These are phyloP conservation scores for Phalacrocorax pelagicus DNA, from an alignment of 2,113 vertebrate genomes.

Conservation along the genomic window DNA sequence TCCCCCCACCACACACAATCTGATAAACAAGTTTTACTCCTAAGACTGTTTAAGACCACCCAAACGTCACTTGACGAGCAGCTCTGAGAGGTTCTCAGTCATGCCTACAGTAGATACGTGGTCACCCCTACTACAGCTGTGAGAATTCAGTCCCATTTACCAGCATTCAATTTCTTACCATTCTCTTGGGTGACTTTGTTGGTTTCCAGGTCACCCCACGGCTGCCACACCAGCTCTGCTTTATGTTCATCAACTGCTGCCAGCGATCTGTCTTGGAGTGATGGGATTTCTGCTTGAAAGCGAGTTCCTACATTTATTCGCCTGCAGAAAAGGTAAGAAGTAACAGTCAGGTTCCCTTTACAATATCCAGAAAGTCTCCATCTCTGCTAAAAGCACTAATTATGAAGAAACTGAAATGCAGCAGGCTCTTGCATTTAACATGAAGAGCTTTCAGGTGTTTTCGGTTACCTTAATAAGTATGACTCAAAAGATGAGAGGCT, in stretches of 20 bases:
- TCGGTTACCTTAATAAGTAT: neutral
- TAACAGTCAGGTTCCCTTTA: neutral
- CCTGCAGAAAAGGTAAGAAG: conserved; percentile 66
- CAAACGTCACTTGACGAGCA: neutral
- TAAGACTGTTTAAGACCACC: neutral
- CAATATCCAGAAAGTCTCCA: neutral
- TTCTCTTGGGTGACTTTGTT: conserved; percentile 78
- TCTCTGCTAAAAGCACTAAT: neutral
- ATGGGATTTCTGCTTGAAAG: conserved; percentile 95
- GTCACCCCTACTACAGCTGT: neutral
- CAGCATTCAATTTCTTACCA: conserved; percentile 71
- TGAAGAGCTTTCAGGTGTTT: neutral
- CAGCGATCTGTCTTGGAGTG: conserved; percentile 79
- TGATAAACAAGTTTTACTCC: neutral
- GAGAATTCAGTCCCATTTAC: neutral
- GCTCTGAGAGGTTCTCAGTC: neutral
- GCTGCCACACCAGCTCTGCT: conserved; percentile 90
- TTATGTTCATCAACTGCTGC: conserved; percentile 84
- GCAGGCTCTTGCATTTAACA: neutral
- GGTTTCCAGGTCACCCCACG: conserved; percentile 77
- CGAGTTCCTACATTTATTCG: conserved; percentile 93
- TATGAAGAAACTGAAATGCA: neutral
- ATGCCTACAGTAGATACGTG: neutral
- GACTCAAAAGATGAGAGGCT: neutral
- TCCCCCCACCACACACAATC: neutral